phyloP scores from a whole-genome alignment of 2,113 vertebrate genomes.

The Grantiella picta region DNA sequence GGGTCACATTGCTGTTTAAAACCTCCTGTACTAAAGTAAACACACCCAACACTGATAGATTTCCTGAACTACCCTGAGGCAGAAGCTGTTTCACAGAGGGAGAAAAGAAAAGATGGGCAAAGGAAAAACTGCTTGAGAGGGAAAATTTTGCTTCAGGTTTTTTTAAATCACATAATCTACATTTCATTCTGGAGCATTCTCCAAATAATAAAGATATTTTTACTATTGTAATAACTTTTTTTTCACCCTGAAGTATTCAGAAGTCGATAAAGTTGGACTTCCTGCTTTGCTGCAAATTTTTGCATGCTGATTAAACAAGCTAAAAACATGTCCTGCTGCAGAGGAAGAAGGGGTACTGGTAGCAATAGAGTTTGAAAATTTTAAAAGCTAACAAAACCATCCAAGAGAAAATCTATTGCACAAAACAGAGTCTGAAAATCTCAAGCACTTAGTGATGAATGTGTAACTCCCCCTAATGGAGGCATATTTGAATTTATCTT shows the following conservation, averaged over 20 bases:
- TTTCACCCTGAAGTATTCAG: background rate
- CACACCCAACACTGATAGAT: conserved; percentile 76
- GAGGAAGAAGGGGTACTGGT: background rate
- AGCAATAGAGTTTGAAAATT: background rate
- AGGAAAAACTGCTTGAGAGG: background rate
- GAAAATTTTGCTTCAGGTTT: background rate
- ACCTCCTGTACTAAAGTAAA: conserved; percentile 71
- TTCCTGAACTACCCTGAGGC: conserved; percentile 70
- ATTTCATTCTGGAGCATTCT: background rate
- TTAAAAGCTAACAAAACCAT: background rate
- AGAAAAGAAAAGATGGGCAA: background rate
- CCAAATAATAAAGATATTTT: background rate
- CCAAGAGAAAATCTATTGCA: background rate
- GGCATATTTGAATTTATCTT: conserved; percentile 44
- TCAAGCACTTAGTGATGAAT: conserved; percentile 14
- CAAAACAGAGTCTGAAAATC: background rate
- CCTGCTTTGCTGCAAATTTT: background rate
- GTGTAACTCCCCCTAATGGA: conserved; percentile 64
- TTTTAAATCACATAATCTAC: background rate
- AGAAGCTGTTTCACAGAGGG: conserved; percentile 49
- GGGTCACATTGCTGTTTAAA: conserved; percentile 65
- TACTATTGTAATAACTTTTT: background rate
- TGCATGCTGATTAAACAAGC: background rate
- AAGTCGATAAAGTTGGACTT: background rate
- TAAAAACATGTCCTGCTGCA: background rate